Percentiles rank a stretch among this genome's conserved stretches.
Evolutionary conservation across 2,888 invertebrate species (phyloP).

Genomic region (Margaritifera margaritifera): DNA sequence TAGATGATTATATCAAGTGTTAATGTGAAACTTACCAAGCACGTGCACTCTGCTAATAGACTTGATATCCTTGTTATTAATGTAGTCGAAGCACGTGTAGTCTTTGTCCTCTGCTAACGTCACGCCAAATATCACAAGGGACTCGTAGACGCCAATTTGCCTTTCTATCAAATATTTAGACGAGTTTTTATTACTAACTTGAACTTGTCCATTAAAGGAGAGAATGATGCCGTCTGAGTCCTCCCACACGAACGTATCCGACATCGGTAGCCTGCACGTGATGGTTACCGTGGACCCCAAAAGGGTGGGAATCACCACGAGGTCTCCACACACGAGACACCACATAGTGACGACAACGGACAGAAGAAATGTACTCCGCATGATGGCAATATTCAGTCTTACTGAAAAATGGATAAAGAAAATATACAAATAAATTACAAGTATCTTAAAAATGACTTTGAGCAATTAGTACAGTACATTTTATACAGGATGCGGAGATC

Average conservation of each 20-base stretch:
- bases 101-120: slow-evolving; percentile 37
- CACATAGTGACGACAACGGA: no score
- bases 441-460: no score
- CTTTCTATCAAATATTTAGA: slow-evolving; percentile 27
- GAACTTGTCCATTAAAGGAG: slow-evolving; percentile 21
- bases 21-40: slow-evolving; percentile 17
- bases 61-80: slow-evolving; percentile 13
- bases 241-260: slow-evolving; percentile 26
- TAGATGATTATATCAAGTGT: background rate
- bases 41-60: slow-evolving; percentile 24
- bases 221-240: slow-evolving; percentile 20
- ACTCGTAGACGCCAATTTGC: slow-evolving; percentile 22
- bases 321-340: no score
- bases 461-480: no score
- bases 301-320: background rate
- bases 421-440: no score
- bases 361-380: no score
- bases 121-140: slow-evolving; percentile 34
- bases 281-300: slow-evolving; percentile 31
- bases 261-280: slow-evolving; percentile 30
- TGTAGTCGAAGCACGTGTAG: slow-evolving; percentile 34
- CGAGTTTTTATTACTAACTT: slow-evolving; percentile 4
- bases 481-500: no score
- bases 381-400: no score
- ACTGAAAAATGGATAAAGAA: no score